Evolutionary conservation across 1,140 invertebrate species (phyloP), one percentile per base, ranked within the genome.

Genomic region (Ceratitis capitata): DNA sequence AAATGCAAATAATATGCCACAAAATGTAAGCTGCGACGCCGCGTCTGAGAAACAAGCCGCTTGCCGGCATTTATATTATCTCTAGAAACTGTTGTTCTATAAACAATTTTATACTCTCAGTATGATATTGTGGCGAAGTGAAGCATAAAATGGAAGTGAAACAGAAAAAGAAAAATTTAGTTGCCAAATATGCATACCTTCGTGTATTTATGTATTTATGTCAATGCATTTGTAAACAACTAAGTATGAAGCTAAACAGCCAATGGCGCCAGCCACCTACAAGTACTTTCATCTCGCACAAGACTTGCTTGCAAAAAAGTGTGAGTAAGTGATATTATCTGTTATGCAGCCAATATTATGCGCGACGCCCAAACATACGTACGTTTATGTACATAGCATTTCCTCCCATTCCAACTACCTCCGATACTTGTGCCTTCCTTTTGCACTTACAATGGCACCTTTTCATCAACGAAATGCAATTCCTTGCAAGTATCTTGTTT

Each of bases 311-410:
- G 45, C 23, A 69, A n/a, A 14, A 5, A 7, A 14, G 64, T 39
- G 64, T 78, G 32, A 78, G 69, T 78, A 78, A 78, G 69, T 78
- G 32, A 78, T 78, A 78, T 78, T 45, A 78, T 78, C 69, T 78
- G 69, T 78, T 78, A 47, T 42, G n/a, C 69, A 5, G 14, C 64
- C 12, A 35, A 39, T 39, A 74, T 35, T 39, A 14, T 16, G 12
- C 35, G 32, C 32, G 23, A 9, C 56, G 26, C 23, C 19, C 16
- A 49, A 49, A 49, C 47, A 49, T 49, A 49, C 47, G 14, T 49
- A 49, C 6, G 47, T 49, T 7, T 49, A 14, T 14, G 14, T 49
- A 49, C 14, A 14, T 7, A 6, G 47, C 14, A 49, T 49, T 7
- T n/a, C n/a, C n/a, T n/a, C n/a, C n/a, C n/a, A 49, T 7, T 49